Percentiles rank a stretch among this genome's conserved stretches.
These are phyloP conservation scores for Lymantria dispar DNA, from an alignment of 2,888 invertebrate genomes.

Conservation along the genomic window DNA sequence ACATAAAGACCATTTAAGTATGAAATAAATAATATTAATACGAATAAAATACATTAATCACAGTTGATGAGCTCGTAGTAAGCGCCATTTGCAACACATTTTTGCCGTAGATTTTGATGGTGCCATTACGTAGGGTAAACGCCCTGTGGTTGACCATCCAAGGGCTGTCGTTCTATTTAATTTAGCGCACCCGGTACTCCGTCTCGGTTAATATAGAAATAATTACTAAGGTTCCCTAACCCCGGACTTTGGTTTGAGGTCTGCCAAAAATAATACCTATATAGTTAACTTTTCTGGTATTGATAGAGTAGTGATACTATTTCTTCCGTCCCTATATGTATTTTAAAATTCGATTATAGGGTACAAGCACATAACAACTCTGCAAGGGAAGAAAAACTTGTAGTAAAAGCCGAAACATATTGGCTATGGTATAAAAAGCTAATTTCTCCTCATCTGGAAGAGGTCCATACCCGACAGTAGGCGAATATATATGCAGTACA, in stretches of 20 bases:
- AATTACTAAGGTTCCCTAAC: conserved; percentile 65
- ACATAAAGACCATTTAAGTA: background rate
- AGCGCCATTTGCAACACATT: conserved; percentile 69
- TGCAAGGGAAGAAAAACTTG: too few species aligned
- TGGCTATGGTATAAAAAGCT: too few species aligned
- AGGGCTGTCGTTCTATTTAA: conserved; percentile 69
- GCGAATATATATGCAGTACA: too few species aligned
- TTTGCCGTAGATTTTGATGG: conserved; percentile 70
- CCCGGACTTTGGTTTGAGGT: background rate
- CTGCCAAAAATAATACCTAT: too few species aligned
- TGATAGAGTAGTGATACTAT: too few species aligned
- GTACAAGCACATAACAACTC: too few species aligned
- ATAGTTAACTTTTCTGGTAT: too few species aligned
- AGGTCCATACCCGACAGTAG: too few species aligned
- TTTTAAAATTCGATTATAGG: too few species aligned
- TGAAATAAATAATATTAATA: conserved; percentile 17
- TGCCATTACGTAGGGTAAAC: conserved; percentile 65
- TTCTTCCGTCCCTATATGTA: too few species aligned
- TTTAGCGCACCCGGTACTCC: conserved; percentile 68
- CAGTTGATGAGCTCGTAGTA: conserved; percentile 35
- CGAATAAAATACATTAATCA: conserved; percentile 31
- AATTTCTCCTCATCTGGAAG: too few species aligned
- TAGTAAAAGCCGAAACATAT: too few species aligned
- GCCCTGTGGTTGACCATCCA: conserved; percentile 61
- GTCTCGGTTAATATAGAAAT: conserved; percentile 72